Evolutionary conservation across 1,140 invertebrate genomes (phyloP).

Genomic region (Temnothorax longispinosus): DNA sequence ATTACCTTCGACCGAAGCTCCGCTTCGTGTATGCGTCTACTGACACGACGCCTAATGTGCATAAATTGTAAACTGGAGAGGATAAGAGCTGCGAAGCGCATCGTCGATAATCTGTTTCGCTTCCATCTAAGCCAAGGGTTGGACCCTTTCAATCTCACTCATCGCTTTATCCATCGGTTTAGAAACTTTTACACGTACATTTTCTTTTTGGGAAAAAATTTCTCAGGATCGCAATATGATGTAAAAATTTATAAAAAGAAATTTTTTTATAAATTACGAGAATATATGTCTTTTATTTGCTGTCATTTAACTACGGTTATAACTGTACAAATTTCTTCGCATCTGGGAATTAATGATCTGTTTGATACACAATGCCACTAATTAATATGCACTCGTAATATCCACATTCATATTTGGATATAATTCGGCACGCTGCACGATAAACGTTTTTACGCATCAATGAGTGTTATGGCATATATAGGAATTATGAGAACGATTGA

Average conservation of each 20-base stretch:
- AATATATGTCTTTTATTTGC: not conserved
- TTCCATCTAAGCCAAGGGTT: not conserved
- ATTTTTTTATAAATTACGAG: not conserved
- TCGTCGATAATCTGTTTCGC: conserved; percentile 49
- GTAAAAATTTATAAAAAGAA: not conserved
- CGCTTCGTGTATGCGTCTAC: not conserved
- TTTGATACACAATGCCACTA: conserved; percentile 6
- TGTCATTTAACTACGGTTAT: not conserved
- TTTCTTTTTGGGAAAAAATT: not conserved
- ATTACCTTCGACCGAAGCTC: conserved; percentile 31
- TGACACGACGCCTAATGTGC: conserved; percentile 46
- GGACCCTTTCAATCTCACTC: not conserved
- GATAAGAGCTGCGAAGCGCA: conserved; percentile 37
- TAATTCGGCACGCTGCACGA: conserved; percentile 23
- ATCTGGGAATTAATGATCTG: not conserved
- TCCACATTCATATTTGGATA: conserved; percentile 5
- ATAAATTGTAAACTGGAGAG: conserved; percentile 47
- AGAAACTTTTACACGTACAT: not conserved
- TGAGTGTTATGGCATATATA: not conserved
- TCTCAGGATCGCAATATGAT: not conserved
- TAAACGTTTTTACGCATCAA: conserved; percentile 45
- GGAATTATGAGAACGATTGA: conserved; percentile 44
- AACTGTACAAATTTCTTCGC: not conserved
- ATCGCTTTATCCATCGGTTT: not conserved
- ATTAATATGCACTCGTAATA: conserved; percentile 13